phyloP scores from a whole-genome alignment of 2,797 vertebrate genomes.

The Manis crassicaudata region DNA sequence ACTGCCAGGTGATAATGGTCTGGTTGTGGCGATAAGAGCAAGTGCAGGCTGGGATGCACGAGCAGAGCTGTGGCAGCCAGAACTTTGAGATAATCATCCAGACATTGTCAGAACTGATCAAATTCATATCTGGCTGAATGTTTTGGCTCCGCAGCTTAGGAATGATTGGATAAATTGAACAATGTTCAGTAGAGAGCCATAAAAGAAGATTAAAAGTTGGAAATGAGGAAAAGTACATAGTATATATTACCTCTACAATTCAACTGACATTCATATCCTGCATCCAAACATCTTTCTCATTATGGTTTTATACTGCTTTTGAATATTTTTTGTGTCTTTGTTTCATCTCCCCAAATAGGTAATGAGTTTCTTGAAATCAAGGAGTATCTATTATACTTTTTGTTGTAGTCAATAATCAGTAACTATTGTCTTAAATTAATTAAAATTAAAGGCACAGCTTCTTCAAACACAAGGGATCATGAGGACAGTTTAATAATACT shows the following conservation, averaged over 20 bases:
- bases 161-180: background rate
- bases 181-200: background rate
- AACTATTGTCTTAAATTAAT: conserved; percentile 1
- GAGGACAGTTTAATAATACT: background rate
- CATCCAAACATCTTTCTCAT: background rate
- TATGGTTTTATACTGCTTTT: background rate
- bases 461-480: background rate
- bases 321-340: background rate
- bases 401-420: background rate
- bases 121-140: background rate
- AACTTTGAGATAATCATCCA: background rate
- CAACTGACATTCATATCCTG: background rate
- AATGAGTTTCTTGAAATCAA: background rate
- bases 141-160: background rate
- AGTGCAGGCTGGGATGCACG: background rate
- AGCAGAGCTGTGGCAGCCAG: background rate
- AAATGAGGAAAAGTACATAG: background rate
- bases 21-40: background rate
- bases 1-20: background rate
- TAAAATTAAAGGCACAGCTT: background rate
- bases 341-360: background rate
- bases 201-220: conserved; percentile 31
- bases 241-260: background rate
- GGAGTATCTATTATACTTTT: background rate
- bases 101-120: background rate